A percentile compares a stretch with the other conserved stretches of the same genome.
phyloP scores from a whole-genome alignment of 1,140 invertebrate genomes.

The Arion vulgaris region DNA sequence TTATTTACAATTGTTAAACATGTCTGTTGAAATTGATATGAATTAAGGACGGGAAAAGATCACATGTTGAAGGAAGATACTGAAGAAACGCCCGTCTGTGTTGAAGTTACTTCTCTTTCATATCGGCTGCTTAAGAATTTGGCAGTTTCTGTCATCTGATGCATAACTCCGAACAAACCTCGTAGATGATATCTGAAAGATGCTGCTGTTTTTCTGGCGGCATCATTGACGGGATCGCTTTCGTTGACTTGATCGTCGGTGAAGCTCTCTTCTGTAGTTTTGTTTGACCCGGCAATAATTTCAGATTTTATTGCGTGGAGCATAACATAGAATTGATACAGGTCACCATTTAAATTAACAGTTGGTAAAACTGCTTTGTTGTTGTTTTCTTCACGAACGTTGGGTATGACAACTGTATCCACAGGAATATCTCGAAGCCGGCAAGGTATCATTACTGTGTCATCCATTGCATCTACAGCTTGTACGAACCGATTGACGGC shows the following conservation, averaged over 20 bases:
- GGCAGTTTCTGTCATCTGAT: constrained; percentile 61
- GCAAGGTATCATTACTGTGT: constrained; percentile 63
- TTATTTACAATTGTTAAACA: not conserved
- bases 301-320: constrained; percentile 56
- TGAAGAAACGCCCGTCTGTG: constrained; percentile 38
- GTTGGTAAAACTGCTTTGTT: constrained; percentile 47
- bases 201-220: constrained; percentile 53
- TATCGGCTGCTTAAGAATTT: constrained; percentile 55
- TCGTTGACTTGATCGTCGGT: constrained; percentile 39
- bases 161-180: constrained; percentile 55
- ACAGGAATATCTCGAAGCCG: constrained; percentile 57
- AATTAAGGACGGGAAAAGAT: not conserved
- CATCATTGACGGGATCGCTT: constrained; percentile 39
- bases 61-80: constrained; percentile 49
- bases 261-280: constrained; percentile 29
- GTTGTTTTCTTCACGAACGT: constrained; percentile 50
- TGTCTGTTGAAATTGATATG: not conserved
- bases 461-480: constrained; percentile 60
- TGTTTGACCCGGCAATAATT: constrained; percentile 48
- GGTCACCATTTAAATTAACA: constrained; percentile 45
- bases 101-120: constrained; percentile 51
- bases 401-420: constrained; percentile 20
- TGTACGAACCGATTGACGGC: constrained; percentile 57
- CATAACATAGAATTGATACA: constrained; percentile 59
- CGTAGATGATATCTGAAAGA: constrained; percentile 56